Evolutionary conservation across 2,888 invertebrate genomes (phyloP), one percentile per base, ranked within the genome.

Genomic region (Tetragonisca angustula): DNA sequence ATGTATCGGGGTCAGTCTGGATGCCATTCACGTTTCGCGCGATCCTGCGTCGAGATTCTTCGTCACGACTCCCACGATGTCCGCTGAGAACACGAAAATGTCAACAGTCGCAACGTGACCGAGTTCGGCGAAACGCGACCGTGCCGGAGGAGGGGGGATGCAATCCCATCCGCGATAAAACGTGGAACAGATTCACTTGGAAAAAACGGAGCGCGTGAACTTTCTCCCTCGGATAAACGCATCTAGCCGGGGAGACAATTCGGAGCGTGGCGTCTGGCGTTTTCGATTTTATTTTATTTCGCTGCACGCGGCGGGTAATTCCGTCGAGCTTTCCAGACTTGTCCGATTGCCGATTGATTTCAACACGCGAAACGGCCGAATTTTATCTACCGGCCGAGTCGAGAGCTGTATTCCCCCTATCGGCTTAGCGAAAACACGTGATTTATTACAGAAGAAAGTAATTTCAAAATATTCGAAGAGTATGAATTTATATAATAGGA

Each of bases 61-160:
- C 85, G 87, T 87, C 89, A 89, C 88, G 88, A 87, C 76, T 77
- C 69, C 49, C 76, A 62, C 74, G 74, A 81, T 11, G 43, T 43
- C 43, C 43, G 43, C 83, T 52, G 71, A 65, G 64, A 61, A 79
- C 85, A 79, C 83, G 85, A 89, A 89, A 88, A 88, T 88, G 88
- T 89, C 88, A 88, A 88, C 89, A 81, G 79, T 85, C 79, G 87
- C 83, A 80, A 88, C 89, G 85, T 85, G 83, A 85, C 81, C 79
- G 80, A 79, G 88, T 79, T 86, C 75, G 86, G 83, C 77, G 73
- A 43, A 77, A 36, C 77, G 27, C 68, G 61, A 62, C 61, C 24
- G 49, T 54, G 62, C 19, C 27, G 64, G 1, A 36, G 64, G 1
- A 36, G 11, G 9, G 43, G 64, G 72, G 72, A 79, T 65, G 84